A percentile compares a stretch with the other conserved stretches of the same genome.
These are phyloP conservation scores for Furcifer pardalis DNA, from an alignment of 2,797 vertebrate species.

Conservation along the genomic window DNA sequence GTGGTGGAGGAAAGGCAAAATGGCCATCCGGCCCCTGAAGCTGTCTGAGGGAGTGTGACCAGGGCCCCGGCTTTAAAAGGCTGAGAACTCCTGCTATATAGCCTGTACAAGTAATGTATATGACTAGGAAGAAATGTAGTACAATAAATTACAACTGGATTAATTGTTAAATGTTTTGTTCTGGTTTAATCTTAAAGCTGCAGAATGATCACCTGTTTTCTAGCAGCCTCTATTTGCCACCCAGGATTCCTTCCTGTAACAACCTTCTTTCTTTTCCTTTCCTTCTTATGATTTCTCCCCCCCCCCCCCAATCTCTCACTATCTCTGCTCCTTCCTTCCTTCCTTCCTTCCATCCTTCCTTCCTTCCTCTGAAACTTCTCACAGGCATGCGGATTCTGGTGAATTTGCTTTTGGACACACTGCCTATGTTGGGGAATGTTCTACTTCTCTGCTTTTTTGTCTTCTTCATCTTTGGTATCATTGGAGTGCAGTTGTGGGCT, in stretches of 20 bases:
- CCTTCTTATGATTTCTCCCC: neutral
- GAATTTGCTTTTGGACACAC: slow-evolving; percentile 94
- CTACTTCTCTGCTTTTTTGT: slow-evolving; percentile 98
- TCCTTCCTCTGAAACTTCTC: slow-evolving; percentile 26
- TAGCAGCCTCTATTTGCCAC: slow-evolving; percentile 15
- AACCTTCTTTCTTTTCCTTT: neutral
- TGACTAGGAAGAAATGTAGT: neutral
- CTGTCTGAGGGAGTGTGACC: too few relatives aligned
- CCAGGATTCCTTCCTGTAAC: neutral
- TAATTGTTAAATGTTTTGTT: neutral
- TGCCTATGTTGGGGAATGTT: slow-evolving; percentile 97
- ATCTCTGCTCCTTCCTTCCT: neutral
- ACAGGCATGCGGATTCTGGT: slow-evolving; percentile 96
- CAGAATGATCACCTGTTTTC: slow-evolving; percentile 29
- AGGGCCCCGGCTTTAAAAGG: too few relatives aligned
- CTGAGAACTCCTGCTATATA: too few relatives aligned
- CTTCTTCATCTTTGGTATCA: slow-evolving; percentile 99
- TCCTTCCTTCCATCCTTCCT: slow-evolving; percentile 26
- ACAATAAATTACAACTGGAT: neutral
- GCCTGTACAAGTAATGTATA: neutral
- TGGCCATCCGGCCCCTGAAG: too few relatives aligned
- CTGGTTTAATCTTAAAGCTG: neutral
- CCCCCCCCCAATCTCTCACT: neutral
- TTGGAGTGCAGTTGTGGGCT: slow-evolving; percentile 97
- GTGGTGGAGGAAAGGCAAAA: too few relatives aligned